These are phyloP conservation scores for Neoascia interrupta DNA, from an alignment of 2,888 invertebrate genomes.

Conservation along the genomic window DNA sequence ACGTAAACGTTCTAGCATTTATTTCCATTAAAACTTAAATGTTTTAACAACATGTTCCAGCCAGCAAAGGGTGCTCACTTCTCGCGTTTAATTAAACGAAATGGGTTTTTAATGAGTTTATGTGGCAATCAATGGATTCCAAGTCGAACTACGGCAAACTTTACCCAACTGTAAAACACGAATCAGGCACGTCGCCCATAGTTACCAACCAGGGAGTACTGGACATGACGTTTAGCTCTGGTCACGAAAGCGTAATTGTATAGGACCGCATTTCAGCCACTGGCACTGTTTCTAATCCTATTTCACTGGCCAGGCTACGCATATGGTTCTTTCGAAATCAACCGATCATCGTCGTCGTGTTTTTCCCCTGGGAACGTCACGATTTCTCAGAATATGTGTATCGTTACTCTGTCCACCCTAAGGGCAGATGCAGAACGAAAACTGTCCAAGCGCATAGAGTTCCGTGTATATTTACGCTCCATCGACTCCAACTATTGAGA, in stretches of 20 bases:
- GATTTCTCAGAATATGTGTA: constrained; percentile 36
- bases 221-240: constrained; percentile 60
- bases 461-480: constrained; percentile 44
- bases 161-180: background rate
- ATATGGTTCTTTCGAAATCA: too few relatives aligned
- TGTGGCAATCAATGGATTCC: background rate
- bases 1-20: too few relatives aligned
- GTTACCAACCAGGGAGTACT: constrained; percentile 29
- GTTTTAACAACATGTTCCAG: too few relatives aligned
- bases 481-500: constrained; percentile 47
- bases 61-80: constrained; percentile 5
- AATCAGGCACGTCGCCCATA: background rate
- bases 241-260: constrained; percentile 67
- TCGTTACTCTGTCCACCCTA: constrained; percentile 35
- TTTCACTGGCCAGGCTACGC: too few relatives aligned
- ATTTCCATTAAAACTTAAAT: too few relatives aligned
- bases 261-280: constrained; percentile 51
- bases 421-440: constrained; percentile 38
- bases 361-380: constrained; percentile 46
- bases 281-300: constrained; percentile 41
- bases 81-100: constrained; percentile 4
- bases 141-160: background rate
- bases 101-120: too few relatives aligned
- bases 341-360: constrained; percentile 44
- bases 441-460: constrained; percentile 53